Base-by-base conservation (phyloP, 2,888 invertebrate genomes). In the Scaptomyza parva region DNA sequence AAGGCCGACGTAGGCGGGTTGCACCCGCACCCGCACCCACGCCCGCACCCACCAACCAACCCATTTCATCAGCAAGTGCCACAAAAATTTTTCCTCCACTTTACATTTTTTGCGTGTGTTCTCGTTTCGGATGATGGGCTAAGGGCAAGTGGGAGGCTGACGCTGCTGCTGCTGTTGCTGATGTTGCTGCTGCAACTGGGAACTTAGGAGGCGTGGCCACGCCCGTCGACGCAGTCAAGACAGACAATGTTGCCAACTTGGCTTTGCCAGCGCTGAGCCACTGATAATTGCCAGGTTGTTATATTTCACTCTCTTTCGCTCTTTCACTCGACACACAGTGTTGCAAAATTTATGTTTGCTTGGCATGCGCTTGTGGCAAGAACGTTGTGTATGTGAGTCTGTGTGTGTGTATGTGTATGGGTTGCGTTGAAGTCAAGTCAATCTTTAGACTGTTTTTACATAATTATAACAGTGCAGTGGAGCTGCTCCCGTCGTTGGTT, bases 391-490 rank as follows among this genome's bases (percentile, higher is more conserved):
- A 20, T 17, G 37, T 62, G 30, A n/a, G n/a, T n/a, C n/a, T 53
- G 39, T 9, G 22, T 47, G 30, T 60, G 24, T 37, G 22, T 66
- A 35, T 48, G 43, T 53, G 37, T 24, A 30, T n/a, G 14, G 57
- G 62, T 41, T 41, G 60, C 62, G 67, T 78, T 75, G 62, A 75
- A 87, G 88, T 86, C 82, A 88, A 83, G 86, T 83, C 86, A 88
- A 83, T 88, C 82, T 83, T 87, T 83, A 86, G 84, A 83, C 86
- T 70, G 86, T 76, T 83, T 83, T 88, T 83, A 88, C 88, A 83
- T 83, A 83, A 83, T 83, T 88, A 88, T 88, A 86, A 82, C 86
- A 86, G 87, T 79, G 76, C 78, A 73, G 51, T 65, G 63, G 17
- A 37, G 44, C 59, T 64, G 53, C 69, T 63, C 52, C 76, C 62